Percentiles rank a stretch among this genome's conserved stretches.
Evolutionary conservation across 2,888 invertebrate genomes (phyloP).

Genomic region (Phaedon cochleariae): DNA sequence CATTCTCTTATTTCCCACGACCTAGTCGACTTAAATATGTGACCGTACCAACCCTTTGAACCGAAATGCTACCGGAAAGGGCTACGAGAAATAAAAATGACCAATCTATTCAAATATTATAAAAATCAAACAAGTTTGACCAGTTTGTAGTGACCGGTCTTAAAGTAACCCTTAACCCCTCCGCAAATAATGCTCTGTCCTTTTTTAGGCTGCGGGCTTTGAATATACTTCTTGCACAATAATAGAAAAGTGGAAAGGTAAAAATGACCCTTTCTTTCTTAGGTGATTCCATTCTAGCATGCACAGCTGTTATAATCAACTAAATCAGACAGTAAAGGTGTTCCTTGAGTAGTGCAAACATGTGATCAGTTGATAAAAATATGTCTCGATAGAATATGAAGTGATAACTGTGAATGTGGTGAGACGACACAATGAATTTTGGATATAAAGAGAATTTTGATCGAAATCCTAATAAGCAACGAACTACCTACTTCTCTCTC

Average conservation of each 20-base stretch:
- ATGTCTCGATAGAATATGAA: constrained; percentile 11
- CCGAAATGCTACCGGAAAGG: constrained; percentile 49
- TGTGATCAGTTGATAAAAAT: constrained; percentile 5
- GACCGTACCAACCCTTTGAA: constrained; percentile 41
- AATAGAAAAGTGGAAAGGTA: constrained; percentile 41
- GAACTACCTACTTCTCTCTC: too few species aligned
- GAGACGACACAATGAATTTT: too few species aligned
- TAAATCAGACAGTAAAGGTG: constrained; percentile 30
- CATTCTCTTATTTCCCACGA: constrained; percentile 43
- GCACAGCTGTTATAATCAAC: constrained; percentile 41
- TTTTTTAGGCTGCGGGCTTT: constrained; percentile 16
- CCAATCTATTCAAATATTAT: constrained; percentile 45
- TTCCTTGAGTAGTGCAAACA: constrained; percentile 30
- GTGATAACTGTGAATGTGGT: background rate
- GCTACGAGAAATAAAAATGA: constrained; percentile 55
- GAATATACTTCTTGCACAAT: constrained; percentile 26
- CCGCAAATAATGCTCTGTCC: constrained; percentile 38
- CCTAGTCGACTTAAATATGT: constrained; percentile 26
- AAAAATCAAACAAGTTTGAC: constrained; percentile 60
- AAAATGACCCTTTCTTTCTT: constrained; percentile 45
- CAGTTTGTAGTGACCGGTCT: constrained; percentile 53
- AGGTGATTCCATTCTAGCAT: constrained; percentile 36
- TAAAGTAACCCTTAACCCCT: constrained; percentile 43
- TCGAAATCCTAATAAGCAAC: too few species aligned
- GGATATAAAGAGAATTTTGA: too few species aligned